A percentile compares a stretch with the other conserved stretches of the same genome.
Conservation (phyloP, 2,113 vertebrate species). For the Lepus timidus region DNA sequence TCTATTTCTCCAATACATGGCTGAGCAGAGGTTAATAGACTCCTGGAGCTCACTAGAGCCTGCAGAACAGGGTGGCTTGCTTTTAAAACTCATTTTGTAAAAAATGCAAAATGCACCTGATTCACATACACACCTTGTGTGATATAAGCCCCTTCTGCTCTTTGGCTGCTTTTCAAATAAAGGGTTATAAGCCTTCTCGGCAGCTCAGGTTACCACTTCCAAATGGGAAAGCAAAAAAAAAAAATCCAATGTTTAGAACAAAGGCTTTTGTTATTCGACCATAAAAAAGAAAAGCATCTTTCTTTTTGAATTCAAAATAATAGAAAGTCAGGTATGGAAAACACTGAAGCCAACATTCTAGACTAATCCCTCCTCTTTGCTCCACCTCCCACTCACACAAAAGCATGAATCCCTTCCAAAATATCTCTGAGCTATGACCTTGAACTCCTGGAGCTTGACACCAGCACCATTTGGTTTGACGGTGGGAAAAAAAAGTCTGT, state of each 20-base stretch:
- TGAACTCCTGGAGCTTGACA: not conserved
- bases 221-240: conserved; percentile 62
- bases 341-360: conserved; percentile 48
- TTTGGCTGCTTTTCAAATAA: conserved; percentile 68
- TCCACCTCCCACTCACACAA: not conserved
- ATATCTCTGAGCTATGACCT: not conserved
- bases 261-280: conserved; percentile 64
- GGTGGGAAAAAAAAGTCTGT: not conserved
- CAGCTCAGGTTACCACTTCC: conserved; percentile 50
- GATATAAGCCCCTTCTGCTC: not conserved
- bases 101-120: conserved; percentile 42
- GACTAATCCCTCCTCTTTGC: conserved; percentile 21
- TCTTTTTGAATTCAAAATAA: conserved; percentile 55
- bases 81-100: not conserved
- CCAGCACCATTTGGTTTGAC: not conserved
- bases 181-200: conserved; percentile 42
- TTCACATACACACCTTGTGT: not conserved
- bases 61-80: not conserved
- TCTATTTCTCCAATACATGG: not conserved
- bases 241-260: conserved; percentile 53
- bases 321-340: conserved; percentile 32
- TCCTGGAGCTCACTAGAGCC: not conserved
- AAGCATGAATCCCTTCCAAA: not conserved
- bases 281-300: conserved; percentile 40
- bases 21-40: not conserved